Conservation (phyloP, 2,888 invertebrate species). For the Lasioglossum zephyrum region DNA sequence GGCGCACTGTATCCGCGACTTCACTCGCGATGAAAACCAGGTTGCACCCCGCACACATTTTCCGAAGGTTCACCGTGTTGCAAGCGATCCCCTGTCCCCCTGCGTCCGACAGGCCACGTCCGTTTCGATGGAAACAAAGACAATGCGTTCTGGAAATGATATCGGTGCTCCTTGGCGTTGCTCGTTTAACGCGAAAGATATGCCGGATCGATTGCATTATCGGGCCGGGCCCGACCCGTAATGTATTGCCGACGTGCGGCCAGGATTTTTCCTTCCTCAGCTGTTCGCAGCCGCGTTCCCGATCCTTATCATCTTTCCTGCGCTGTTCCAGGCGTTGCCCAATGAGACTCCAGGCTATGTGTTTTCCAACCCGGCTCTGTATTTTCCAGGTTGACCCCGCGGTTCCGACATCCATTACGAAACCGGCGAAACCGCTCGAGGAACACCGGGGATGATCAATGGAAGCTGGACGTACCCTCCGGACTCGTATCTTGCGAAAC, state of each 20-base stretch:
- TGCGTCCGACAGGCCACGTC: conserved; percentile 14
- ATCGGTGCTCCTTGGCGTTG: conserved; percentile 46
- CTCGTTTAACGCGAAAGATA: conserved; percentile 65
- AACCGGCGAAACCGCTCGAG: neutral
- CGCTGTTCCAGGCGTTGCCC: conserved; percentile 38
- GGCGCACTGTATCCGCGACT: neutral
- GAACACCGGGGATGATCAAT: neutral
- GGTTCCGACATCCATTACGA: neutral
- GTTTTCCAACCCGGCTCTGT: neutral
- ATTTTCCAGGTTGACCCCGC: neutral
- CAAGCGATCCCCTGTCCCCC: neutral
- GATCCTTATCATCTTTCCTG: conserved; percentile 54
- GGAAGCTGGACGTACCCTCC: neutral
- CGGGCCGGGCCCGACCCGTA: conserved; percentile 46
- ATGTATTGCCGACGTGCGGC: conserved; percentile 55
- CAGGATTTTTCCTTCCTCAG: conserved; percentile 39
- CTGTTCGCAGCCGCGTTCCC: conserved; percentile 30
- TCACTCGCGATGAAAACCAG: neutral
- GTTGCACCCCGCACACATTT: conserved; percentile 4
- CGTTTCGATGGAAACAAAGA: conserved; percentile 35
- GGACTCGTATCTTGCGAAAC: neutral
- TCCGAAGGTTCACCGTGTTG: neutral
- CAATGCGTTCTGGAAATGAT: conserved; percentile 49
- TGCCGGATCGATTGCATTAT: conserved; percentile 69
- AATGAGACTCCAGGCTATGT: conserved; percentile 2